Base-by-base conservation (phyloP, 2,797 vertebrate species). In the Amblyopsis hoosieri region DNA sequence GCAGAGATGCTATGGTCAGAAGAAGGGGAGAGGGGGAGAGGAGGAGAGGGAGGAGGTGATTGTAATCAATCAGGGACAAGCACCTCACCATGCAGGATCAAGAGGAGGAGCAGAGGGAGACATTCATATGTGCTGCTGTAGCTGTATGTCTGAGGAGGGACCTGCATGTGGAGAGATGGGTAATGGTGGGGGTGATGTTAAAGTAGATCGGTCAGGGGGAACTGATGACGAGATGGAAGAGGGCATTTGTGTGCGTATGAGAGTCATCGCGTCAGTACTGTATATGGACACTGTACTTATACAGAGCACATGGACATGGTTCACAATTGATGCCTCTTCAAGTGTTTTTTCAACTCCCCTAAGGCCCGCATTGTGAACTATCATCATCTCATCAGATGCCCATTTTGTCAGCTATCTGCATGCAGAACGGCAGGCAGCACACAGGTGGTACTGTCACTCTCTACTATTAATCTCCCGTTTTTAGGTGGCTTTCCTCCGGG, bases 121-220 rank as follows among this genome's bases (percentile, higher is more conserved):
- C 33, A 37, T 37, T 37, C 8, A 37, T 37, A 37, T 37, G 7
- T 37, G 7, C 33, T 37, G 23, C 23, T 29, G 23, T 29, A 29
- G 23, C 23, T 29, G 23, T 29, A 29, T 29, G 23, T 29, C 23
- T 29, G 23, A 29, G 23, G 23, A 29, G 23, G 3, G 23, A 29
- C 5, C 33, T 45, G 4, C 6, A 47, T 14, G 47, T 33, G 42
- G 42, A 45, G 57, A 50, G 12, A 33, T 3, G 51, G 29, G 31
- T n/a, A 66, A 33, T 48, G 33, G 6, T 37, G 31, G 45, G 55
- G 10, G 62, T 49, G 29, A 23, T 48, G 62, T 56, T 62, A 17
- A 64, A 57, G 45, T 9, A 63, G 23, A 71, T 37, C 37, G 11
- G 54, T 37, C 47, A 45, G 31, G 14, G 50, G n/a, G 53, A 61